Conservation (phyloP, 1,140 invertebrate species). For the Catajapyx aquilonaris region DNA sequence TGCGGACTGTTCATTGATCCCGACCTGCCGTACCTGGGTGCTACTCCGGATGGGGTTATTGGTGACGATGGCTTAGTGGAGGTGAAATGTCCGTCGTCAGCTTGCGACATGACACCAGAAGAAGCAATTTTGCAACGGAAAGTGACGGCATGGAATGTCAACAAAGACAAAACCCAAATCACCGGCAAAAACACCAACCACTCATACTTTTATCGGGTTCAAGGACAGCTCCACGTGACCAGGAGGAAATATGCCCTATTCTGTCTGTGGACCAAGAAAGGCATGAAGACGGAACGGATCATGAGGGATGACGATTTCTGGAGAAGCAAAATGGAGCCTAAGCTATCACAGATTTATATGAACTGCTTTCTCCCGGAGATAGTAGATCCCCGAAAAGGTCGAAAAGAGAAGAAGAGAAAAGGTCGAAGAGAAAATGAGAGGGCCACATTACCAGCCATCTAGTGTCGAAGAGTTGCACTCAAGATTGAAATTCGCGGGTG, state of each 20-base stretch:
- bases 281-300: neutral
- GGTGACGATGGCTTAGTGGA: constrained; percentile 10
- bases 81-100: constrained; percentile 13
- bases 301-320: neutral
- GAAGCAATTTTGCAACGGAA: constrained; percentile 6
- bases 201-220: constrained; percentile 14
- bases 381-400: neutral
- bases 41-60: constrained; percentile 11
- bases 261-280: constrained; percentile 10
- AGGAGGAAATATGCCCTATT: constrained; percentile 13
- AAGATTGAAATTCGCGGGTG: too few relatives aligned
- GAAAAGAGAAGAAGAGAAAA: too few relatives aligned
- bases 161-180: constrained; percentile 2
- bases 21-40: constrained; percentile 8
- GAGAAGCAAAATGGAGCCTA: neutral
- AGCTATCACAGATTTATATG: constrained; percentile 2
- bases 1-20: constrained; percentile 11
- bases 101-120: constrained; percentile 4
- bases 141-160: constrained; percentile 5
- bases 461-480: too few relatives aligned
- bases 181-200: constrained; percentile 11
- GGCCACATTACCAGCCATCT: too few relatives aligned
- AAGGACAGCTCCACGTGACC: constrained; percentile 12
- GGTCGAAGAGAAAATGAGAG: too few relatives aligned
- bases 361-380: constrained; percentile 4